Percentiles rank a stretch among this genome's conserved stretches.
Conservation (phyloP, 2,113 vertebrate genomes). For the Helogale parvula region DNA sequence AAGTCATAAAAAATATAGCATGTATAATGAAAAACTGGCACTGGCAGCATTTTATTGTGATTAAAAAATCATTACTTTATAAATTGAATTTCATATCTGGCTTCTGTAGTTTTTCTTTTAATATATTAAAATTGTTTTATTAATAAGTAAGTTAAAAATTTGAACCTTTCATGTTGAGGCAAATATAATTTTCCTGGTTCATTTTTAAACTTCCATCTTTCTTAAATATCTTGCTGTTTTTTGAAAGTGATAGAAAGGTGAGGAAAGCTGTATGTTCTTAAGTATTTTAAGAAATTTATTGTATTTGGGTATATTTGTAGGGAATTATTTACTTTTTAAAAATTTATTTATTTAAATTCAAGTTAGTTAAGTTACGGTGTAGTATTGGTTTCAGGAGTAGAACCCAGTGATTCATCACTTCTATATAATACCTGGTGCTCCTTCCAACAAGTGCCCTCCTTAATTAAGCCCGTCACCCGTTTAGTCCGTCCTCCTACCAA, state of each 20-base stretch:
- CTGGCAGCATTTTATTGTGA: constrained; percentile 56
- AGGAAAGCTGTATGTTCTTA: background rate
- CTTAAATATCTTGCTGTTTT: constrained; percentile 34
- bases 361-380: too few relatives aligned
- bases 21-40: constrained; percentile 49
- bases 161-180: constrained; percentile 54
- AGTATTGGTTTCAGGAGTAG: too few relatives aligned
- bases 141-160: constrained; percentile 68
- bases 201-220: constrained; percentile 52
- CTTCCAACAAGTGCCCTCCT: too few relatives aligned
- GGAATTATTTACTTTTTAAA: background rate
- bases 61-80: constrained; percentile 79
- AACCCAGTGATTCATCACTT: too few relatives aligned
- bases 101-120: constrained; percentile 63
- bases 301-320: background rate
- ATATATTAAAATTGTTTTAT: constrained; percentile 77
- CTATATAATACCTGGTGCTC: too few relatives aligned
- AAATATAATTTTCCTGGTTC: constrained; percentile 52
- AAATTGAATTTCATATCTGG: constrained; percentile 63
- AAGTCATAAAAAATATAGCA: constrained; percentile 23
- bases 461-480: too few relatives aligned
- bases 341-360: too few relatives aligned
- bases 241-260: background rate
- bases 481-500: too few relatives aligned
- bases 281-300: constrained; percentile 2